Conservation (phyloP, 2,888 invertebrate species). For the Pyrrhia umbra region DNA sequence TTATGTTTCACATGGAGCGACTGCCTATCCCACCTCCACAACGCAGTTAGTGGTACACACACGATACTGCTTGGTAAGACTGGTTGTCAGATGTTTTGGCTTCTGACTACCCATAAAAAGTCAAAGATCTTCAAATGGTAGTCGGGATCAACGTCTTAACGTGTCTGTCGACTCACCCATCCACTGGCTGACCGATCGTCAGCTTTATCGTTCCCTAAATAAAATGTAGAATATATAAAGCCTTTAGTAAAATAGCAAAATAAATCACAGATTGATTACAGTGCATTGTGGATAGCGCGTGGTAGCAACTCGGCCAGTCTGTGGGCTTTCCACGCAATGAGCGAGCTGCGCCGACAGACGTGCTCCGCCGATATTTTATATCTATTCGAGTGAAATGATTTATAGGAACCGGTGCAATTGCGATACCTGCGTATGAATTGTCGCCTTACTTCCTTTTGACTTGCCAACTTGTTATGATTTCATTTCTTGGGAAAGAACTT, state of each 20-base stretch:
- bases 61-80: too few relatives aligned
- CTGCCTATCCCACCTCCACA: too few relatives aligned
- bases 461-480: slow-evolving; percentile 55
- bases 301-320: slow-evolving; percentile 34
- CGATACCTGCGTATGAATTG: slow-evolving; percentile 75
- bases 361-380: slow-evolving; percentile 71
- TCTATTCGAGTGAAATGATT: slow-evolving; percentile 80
- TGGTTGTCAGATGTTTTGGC: too few relatives aligned
- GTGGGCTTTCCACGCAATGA: slow-evolving; percentile 53
- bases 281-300: slow-evolving; percentile 73
- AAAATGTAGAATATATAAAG: slow-evolving; percentile 23
- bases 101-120: too few relatives aligned
- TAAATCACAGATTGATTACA: slow-evolving; percentile 76
- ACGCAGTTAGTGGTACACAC: too few relatives aligned
- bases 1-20: too few relatives aligned
- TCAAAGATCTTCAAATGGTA: too few relatives aligned
- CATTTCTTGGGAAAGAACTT: slow-evolving; percentile 52
- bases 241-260: slow-evolving; percentile 52
- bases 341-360: slow-evolving; percentile 39
- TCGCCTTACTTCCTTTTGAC: slow-evolving; percentile 60
- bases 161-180: too few relatives aligned
- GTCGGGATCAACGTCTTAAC: too few relatives aligned
- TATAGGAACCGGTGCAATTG: slow-evolving; percentile 81
- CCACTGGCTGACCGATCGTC: background rate
- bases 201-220: background rate